Conservation (phyloP, 2,888 invertebrate species). For the Trisateles emortualis region DNA sequence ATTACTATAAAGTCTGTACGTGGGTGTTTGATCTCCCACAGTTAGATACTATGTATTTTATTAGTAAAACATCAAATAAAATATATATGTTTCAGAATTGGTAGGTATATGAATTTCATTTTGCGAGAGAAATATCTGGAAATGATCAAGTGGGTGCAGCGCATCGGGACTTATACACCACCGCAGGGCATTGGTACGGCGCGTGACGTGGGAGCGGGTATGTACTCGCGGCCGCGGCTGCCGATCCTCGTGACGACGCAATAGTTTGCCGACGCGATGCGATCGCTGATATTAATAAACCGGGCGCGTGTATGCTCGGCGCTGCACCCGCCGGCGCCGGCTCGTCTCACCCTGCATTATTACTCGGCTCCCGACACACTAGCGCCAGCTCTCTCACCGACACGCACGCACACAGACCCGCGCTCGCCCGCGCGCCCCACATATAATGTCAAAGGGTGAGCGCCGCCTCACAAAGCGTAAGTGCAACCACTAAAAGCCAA, state of each 20-base stretch:
- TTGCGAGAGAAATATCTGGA: neutral
- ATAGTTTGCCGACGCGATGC: conserved; percentile 50
- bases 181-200: conserved; percentile 40
- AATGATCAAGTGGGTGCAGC: conserved; percentile 26
- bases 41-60: neutral
- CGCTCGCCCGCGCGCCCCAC: conserved; percentile 61
- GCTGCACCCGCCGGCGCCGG: conserved; percentile 65
- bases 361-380: conserved; percentile 57
- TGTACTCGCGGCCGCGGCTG: no score
- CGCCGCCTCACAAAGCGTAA: conserved; percentile 87
- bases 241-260: conserved; percentile 27
- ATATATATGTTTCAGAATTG: no score
- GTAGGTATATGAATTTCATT: neutral
- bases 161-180: conserved; percentile 42
- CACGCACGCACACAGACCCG: conserved; percentile 50
- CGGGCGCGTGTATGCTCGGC: conserved; percentile 40
- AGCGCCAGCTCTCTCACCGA: conserved; percentile 29
- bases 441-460: conserved; percentile 87
- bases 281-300: conserved; percentile 74
- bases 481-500: conserved; percentile 88
- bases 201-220: no score
- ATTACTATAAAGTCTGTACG: conserved; percentile 21
- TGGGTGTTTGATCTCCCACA: conserved; percentile 8
- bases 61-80: no score
- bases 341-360: conserved; percentile 73